Base-by-base conservation (phyloP, 2,888 invertebrate species). In the Mayetiola destructor region DNA sequence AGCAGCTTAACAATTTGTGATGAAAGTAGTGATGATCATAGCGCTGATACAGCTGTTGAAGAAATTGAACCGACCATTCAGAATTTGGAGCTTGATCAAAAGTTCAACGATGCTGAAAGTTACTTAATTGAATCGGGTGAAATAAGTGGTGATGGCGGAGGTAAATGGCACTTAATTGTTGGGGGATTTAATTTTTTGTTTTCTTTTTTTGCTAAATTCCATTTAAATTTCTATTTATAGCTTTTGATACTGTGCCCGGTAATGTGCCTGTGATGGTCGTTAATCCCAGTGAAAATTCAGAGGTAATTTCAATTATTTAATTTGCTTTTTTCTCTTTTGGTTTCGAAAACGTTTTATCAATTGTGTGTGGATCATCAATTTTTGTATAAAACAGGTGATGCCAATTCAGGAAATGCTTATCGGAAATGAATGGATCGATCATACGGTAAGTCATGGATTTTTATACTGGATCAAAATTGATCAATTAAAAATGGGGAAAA, bases 21-120 rank as follows among this genome's bases (percentile, higher is more conserved):
- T 32, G 64, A 64, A n/a, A 55, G 55, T 30, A 59, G 71, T 69
- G 62, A 60, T 48, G 59, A 60, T 48, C 60, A 60, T 58, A 63
- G 60, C 52, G 59, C 56, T 16, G 61, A 60, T 39, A 56, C 60
- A 18, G 60, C 55, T 48, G 60, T 61, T 39, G 62, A 62, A 40
- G 62, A 62, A 36, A 55, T 62, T 52, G 61, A 71, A 70, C 66
- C 64, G 63, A 66, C 48, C 6, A 56, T 56, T 21, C 56, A 56
- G 35, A 56, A 36, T 30, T 56, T 56, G 21, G 56, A 56, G 6
- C 73, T 80, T 66, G 82, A 82, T 69, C 81, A 81, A 65, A 75
- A 81, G 63, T 84, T 85, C 63, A 80, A 84, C 59, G 86, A 86
- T 73, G 85, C 85, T n/a, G 85, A 86, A 66, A 85, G 82, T 65